Evolutionary conservation across 1,140 invertebrate species (phyloP).

Genomic region (Leptinotarsa undecemlineata): DNA sequence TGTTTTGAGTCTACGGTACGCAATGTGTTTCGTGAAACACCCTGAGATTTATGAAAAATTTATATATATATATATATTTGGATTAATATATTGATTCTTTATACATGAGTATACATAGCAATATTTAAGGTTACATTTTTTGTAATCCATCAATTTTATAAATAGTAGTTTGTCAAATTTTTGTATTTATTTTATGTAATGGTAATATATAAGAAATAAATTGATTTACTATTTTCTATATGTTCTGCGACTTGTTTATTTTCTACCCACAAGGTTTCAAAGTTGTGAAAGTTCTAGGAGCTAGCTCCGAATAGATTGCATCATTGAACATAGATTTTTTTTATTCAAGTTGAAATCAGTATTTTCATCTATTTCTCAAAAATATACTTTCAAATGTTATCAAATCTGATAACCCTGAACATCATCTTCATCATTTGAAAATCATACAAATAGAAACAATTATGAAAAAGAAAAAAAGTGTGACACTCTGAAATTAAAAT

Average conservation of each 20-base stretch:
- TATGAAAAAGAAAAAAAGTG: too few species aligned
- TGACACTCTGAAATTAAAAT: too few species aligned
- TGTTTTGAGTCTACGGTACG: constrained; percentile 13
- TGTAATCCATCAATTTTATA: constrained; percentile 51
- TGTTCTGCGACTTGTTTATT: background rate
- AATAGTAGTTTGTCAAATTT: constrained; percentile 48
- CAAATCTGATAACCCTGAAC: too few species aligned
- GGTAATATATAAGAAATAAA: constrained; percentile 45
- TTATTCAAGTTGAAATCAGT: too few species aligned
- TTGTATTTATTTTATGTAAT: constrained; percentile 54
- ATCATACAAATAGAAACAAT: too few species aligned
- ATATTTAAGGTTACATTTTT: constrained; percentile 50
- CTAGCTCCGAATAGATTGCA: too few species aligned
- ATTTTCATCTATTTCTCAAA: too few species aligned
- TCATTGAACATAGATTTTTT: too few species aligned
- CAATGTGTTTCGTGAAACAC: constrained; percentile 21
- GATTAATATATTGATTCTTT: constrained; percentile 46
- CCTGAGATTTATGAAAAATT: constrained; percentile 18
- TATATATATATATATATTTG: constrained; percentile 35
- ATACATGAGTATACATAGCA: constrained; percentile 39
- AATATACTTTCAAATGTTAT: too few species aligned
- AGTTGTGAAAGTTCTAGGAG: too few species aligned
- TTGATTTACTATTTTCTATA: constrained; percentile 28
- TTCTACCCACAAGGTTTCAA: background rate
- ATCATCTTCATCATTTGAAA: too few species aligned